Evolutionary conservation across 2,888 invertebrate species (phyloP), one percentile per base, ranked within the genome.

Genomic region (Oxycera nigricornis): DNA sequence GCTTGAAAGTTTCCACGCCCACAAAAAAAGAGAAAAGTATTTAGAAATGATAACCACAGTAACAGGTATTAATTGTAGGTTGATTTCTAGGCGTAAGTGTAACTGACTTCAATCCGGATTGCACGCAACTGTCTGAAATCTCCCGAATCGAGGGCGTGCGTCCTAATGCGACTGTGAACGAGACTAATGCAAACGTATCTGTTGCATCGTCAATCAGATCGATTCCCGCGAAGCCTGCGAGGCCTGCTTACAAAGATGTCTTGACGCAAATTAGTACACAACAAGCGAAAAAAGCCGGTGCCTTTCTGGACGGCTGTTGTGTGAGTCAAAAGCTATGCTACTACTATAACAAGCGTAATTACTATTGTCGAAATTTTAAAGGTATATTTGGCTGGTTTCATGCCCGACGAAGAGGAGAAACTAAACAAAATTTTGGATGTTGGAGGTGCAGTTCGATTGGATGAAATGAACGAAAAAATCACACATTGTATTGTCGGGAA

Each of bases 241-340:
- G 68, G 14, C 65, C 65, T 62, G 9, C 41, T 2, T 77, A 80
- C 74, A 78, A 79, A 67, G 79, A 80, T 22, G 59, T 83, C 9
- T 77, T 86, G 14, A 82, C 83, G 52, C 82, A 84, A 73, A 85
- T 92, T 50, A 91, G 92, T 79, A 86, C 93, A 77, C 89, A 88
- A 73, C 87, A 88, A 74, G 90, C 91, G 1, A 92, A 91, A 81
- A 89, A 88, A 81, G 91, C 91, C 76, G 95, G 94, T 35, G 87
- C 90, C 75, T 95, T 95, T 82, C 89, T 97, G 74, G 96, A 97
- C 86, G 96, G 96, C 65, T 96, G 95, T 82, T 93, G 92, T 84
- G 93, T 94, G 83, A 87, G 88, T 59, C 20, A 22, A n/a, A n/a
- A n/a, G n/a, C n/a, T n/a, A n/a, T n/a, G n/a, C n/a, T n/a, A n/a